phyloP scores from a whole-genome alignment of 2,888 invertebrate genomes.

The Parnassius glacialis region DNA sequence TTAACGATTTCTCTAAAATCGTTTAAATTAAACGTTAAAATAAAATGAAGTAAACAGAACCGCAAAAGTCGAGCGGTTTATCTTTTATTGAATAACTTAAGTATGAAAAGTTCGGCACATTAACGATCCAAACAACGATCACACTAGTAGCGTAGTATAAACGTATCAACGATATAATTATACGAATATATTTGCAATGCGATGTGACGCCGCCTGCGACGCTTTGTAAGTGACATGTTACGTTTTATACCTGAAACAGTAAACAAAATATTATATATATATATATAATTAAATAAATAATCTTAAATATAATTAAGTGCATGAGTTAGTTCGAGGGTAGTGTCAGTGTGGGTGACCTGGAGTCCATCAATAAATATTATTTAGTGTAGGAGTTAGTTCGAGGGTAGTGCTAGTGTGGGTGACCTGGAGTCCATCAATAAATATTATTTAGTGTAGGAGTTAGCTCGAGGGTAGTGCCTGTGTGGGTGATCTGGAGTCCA shows the following conservation, averaged over 20 bases:
- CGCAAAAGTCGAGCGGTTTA: not conserved
- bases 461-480: too few relatives aligned
- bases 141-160: not conserved
- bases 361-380: too few relatives aligned
- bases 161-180: not conserved
- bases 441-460: too few relatives aligned
- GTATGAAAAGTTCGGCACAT: not conserved
- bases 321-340: too few relatives aligned
- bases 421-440: too few relatives aligned
- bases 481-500: too few relatives aligned
- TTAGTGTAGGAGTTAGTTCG: too few relatives aligned
- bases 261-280: not conserved
- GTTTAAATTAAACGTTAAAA: not conserved
- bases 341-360: too few relatives aligned
- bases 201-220: slow-evolving; percentile 34
- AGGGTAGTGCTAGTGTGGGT: too few relatives aligned
- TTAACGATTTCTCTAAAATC: not conserved
- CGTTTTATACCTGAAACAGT: slow-evolving; percentile 18
- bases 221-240: not conserved
- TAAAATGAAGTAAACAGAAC: not conserved
- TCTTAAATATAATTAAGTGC: not conserved
- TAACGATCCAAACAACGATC: not conserved
- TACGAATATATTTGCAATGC: slow-evolving; percentile 31
- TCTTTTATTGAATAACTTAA: slow-evolving; percentile 1
- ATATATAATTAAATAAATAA: too few relatives aligned